Conservation (phyloP, 2,888 invertebrate species). For the Taphrorychus bicolor region DNA sequence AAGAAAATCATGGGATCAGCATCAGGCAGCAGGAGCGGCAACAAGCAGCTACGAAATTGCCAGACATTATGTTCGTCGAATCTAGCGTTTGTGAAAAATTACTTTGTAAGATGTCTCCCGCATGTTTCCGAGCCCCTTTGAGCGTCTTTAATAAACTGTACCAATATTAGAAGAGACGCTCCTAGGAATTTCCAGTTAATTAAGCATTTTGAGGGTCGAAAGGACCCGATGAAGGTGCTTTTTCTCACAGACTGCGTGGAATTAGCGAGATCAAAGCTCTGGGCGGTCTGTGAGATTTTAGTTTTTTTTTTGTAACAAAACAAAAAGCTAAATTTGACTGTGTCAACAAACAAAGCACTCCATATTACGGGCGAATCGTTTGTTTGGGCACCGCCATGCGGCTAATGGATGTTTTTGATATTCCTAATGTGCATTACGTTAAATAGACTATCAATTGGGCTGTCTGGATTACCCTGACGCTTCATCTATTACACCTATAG, state of each 20-base stretch:
- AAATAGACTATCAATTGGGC: conserved; percentile 10
- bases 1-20: not conserved
- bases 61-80: conserved; percentile 6
- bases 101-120: conserved; percentile 23
- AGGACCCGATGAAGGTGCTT: no score
- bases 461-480: conserved; percentile 1
- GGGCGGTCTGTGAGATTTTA: not conserved
- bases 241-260: conserved; percentile 1
- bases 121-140: conserved; percentile 23
- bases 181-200: conserved; percentile 18
- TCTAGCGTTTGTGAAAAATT: conserved; percentile 15
- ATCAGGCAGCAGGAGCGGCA: not conserved
- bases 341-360: not conserved
- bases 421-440: conserved; percentile 4
- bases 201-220: conserved; percentile 17
- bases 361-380: not conserved
- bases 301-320: not conserved
- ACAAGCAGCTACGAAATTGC: conserved; percentile 12
- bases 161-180: conserved; percentile 16
- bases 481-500: not conserved
- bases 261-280: not conserved
- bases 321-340: not conserved
- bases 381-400: not conserved
- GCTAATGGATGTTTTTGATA: conserved; percentile 11
- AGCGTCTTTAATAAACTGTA: conserved; percentile 18